Percentiles rank a stretch among this genome's conserved stretches.
phyloP scores from a whole-genome alignment of 1,140 invertebrate genomes.

The Zelostemma sp. region DNA sequence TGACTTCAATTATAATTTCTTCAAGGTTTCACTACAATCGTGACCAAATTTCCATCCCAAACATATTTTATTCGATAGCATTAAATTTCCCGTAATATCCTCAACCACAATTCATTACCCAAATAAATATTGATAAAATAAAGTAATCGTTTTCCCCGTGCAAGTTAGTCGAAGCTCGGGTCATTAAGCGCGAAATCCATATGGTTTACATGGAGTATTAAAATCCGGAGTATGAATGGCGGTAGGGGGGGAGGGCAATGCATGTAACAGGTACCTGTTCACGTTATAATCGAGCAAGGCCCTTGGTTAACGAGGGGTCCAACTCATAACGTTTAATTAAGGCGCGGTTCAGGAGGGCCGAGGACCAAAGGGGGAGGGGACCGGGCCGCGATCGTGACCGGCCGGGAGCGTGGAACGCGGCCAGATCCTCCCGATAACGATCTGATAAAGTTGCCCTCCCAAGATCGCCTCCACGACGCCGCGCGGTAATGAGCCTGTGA shows the following conservation, averaged over 20 bases:
- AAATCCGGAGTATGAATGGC: conserved; percentile 1
- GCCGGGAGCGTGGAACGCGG: conserved; percentile 63
- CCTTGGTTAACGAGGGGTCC: conserved; percentile 67
- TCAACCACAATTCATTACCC: too few relatives aligned
- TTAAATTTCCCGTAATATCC: too few relatives aligned
- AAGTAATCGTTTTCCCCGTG: too few relatives aligned
- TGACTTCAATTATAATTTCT: too few relatives aligned
- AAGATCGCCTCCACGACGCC: conserved; percentile 55
- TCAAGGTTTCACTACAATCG: too few relatives aligned
- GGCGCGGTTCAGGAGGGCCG: conserved; percentile 56
- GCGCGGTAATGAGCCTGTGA: conserved; percentile 38
- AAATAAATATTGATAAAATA: too few relatives aligned
- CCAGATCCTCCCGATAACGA: conserved; percentile 66
- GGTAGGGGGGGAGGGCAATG: conserved; percentile 32
- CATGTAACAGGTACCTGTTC: conserved; percentile 52
- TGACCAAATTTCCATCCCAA: too few relatives aligned
- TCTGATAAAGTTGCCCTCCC: conserved; percentile 68
- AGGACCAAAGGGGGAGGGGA: conserved; percentile 34
- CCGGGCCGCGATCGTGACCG: conserved; percentile 66
- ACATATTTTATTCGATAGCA: too few relatives aligned
- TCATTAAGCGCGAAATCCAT: conserved; percentile 2
- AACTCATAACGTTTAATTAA: conserved; percentile 72
- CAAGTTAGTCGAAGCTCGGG: not conserved
- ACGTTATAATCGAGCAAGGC: conserved; percentile 56
- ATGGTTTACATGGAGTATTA: not conserved